Conservation (phyloP, 2,888 invertebrate genomes). For the Glyphotaelius pellucidus region DNA sequence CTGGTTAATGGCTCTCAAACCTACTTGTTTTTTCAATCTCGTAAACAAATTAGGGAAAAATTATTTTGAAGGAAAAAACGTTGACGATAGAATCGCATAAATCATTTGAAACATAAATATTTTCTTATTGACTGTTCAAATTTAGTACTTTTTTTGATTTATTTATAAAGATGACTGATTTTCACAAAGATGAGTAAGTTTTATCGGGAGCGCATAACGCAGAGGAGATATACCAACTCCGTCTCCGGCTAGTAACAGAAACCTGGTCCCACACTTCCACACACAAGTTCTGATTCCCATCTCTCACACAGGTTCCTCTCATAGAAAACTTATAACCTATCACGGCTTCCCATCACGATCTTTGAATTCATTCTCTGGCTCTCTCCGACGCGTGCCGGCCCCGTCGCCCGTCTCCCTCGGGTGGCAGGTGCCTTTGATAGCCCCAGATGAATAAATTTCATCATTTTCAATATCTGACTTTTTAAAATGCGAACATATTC, state of each 20-base stretch:
- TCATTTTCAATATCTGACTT: slow-evolving; percentile 67
- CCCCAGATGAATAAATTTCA: slow-evolving; percentile 67
- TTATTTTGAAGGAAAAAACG: not conserved
- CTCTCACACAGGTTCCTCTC: slow-evolving; percentile 52
- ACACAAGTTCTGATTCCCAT: slow-evolving; percentile 38
- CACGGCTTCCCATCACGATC: slow-evolving; percentile 65
- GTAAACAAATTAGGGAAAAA: no score
- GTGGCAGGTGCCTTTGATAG: slow-evolving; percentile 66
- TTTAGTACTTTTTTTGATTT: no score
- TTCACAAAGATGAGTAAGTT: no score
- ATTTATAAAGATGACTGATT: no score
- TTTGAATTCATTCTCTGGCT: slow-evolving; percentile 60
- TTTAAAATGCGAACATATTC: slow-evolving; percentile 67
- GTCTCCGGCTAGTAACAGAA: slow-evolving; percentile 4
- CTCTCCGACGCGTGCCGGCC: slow-evolving; percentile 33
- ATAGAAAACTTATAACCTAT: slow-evolving; percentile 65
- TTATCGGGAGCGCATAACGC: not conserved
- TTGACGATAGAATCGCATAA: no score
- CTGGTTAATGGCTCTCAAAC: no score
- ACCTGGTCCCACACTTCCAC: not conserved
- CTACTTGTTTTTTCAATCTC: no score
- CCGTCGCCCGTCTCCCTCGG: slow-evolving; percentile 50
- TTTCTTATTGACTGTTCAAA: no score
- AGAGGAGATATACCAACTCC: not conserved
- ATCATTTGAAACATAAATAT: no score